Base-by-base conservation (phyloP, 2,113 vertebrate species). In the Carollia perspicillata region DNA sequence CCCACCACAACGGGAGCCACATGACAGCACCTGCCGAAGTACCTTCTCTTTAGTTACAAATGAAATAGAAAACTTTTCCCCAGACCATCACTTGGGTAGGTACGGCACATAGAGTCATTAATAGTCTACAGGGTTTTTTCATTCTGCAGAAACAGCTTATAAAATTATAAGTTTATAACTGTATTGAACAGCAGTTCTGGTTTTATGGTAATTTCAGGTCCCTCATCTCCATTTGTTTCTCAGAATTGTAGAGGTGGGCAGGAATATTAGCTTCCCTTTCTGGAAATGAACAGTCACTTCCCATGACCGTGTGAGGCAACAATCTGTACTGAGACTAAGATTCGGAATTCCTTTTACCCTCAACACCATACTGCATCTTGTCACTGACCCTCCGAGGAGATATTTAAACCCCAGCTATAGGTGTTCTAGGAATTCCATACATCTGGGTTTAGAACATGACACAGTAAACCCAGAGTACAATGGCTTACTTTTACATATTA, bases 391-490 rank as follows among this genome's bases (percentile, higher is more conserved):
- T 96, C 93, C 33, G 83, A 93, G 68, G 96, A 89, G 47, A 83
- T 22, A 81, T 60, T 88, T 89, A 90, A 72, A 47, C 42, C 78
- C 53, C 74, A 93, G 68, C 58, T 53, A 84, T 8, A 84, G 65
- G 80, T 95, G 91, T 89, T 77, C 90, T 96, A 95, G 95, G 85
- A 97, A 95, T 84, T 80, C 51, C 12, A 33, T 37, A 10, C 5
- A 87, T 53, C 74, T 84, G n/a, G 6, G 35, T 79, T 95, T 72
- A 86, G 72, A 85, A 86, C 60, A 49, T 42, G 69, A 84, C 11
- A 35, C 3, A 11, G 3, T 72, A 71, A 94, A 84, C 22, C 63
- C 68, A 79, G 33, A 49, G 42, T 13, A 26, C 40, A 85, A 75
- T 53, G 33, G 40, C 69, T 66, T 94, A 28, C 35, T 69, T 68